These are phyloP conservation scores for Camelus bactrianus DNA, from an alignment of 2,113 vertebrate genomes.

Conservation along the genomic window DNA sequence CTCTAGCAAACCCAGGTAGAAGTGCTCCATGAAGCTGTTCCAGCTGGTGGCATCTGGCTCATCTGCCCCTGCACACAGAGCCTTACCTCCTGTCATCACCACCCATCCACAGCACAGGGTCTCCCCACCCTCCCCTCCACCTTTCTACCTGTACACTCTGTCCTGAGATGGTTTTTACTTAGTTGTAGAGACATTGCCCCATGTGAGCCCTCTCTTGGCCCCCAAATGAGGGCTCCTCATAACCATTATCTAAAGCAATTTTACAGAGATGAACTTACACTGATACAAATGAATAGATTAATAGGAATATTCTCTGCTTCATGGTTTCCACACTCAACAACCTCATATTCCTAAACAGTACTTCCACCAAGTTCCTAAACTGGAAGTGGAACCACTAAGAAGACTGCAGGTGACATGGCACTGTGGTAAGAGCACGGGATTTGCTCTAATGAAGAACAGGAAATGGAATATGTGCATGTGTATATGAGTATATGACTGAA, in stretches of 20 bases:
- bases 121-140: not conserved
- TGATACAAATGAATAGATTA: not conserved
- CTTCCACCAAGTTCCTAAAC: not conserved
- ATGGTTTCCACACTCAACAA: not conserved
- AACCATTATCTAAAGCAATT: conserved; percentile 17
- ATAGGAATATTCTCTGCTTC: not conserved
- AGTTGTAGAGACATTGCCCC: not conserved
- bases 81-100: not conserved
- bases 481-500: too few relatives aligned
- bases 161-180: not conserved
- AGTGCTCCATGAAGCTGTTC: not conserved
- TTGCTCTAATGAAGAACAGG: too few relatives aligned
- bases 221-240: not conserved
- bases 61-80: not conserved
- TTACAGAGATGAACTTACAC: not conserved
- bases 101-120: not conserved
- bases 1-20: not conserved
- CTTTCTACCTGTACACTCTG: not conserved
- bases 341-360: not conserved
- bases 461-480: too few relatives aligned
- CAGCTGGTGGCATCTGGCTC: not conserved
- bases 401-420: not conserved
- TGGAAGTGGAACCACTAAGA: not conserved
- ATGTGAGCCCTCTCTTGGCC: not conserved
- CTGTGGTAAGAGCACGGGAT: not conserved